Evolutionary conservation across 2,888 invertebrate species (phyloP).

Genomic region (Lagria hirta): DNA sequence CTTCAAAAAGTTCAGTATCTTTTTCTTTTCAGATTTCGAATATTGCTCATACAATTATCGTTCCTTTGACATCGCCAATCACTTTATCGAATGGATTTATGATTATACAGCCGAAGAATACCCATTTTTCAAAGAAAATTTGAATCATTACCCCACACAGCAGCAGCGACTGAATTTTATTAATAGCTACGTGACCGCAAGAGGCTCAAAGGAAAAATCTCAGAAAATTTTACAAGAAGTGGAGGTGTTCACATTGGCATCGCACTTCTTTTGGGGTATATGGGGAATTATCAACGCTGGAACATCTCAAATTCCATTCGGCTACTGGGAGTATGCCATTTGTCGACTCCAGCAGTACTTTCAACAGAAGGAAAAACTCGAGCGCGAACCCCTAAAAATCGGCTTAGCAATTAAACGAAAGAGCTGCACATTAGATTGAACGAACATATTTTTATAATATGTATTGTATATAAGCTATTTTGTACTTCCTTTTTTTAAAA

Average conservation of each 20-base stretch:
- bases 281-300: slow-evolving; percentile 91
- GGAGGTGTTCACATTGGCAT: slow-evolving; percentile 79
- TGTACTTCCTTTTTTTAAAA: slow-evolving; percentile 10
- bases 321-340: slow-evolving; percentile 74
- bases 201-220: slow-evolving; percentile 45
- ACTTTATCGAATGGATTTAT: slow-evolving; percentile 90
- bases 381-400: slow-evolving; percentile 31
- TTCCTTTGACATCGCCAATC: slow-evolving; percentile 92
- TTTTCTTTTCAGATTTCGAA: slow-evolving; percentile 71
- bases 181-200: slow-evolving; percentile 60
- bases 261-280: slow-evolving; percentile 91
- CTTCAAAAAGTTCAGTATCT: background rate
- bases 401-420: slow-evolving; percentile 42
- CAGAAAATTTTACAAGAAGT: slow-evolving; percentile 64
- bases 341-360: slow-evolving; percentile 43
- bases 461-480: background rate
- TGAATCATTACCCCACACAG: slow-evolving; percentile 70
- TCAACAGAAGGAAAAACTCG: slow-evolving; percentile 41
- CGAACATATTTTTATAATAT: too few relatives aligned
- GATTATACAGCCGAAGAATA: slow-evolving; percentile 79
- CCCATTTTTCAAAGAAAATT: slow-evolving; percentile 74
- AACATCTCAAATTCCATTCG: slow-evolving; percentile 87
- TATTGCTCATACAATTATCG: slow-evolving; percentile 94
- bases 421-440: slow-evolving; percentile 35
- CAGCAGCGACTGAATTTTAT: slow-evolving; percentile 69